Conservation (phyloP, 1,140 invertebrate genomes). For the Ostrea edulis region DNA sequence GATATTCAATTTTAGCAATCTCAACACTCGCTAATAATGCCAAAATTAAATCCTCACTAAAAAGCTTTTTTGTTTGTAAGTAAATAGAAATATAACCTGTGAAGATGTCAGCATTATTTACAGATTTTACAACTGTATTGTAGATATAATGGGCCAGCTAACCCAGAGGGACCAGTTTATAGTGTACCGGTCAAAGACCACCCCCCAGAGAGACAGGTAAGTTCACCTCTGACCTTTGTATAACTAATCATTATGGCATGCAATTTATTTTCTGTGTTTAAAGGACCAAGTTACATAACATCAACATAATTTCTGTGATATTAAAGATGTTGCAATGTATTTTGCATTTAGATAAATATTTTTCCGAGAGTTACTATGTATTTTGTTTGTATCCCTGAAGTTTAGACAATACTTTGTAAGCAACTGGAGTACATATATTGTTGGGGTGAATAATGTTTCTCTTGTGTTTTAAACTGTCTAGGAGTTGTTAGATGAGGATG, state of each 20-base stretch:
- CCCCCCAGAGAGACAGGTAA: constrained; percentile 20
- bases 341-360: not conserved
- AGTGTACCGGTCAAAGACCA: constrained; percentile 23
- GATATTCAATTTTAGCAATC: too few relatives aligned
- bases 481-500: not conserved
- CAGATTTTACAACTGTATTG: not conserved
- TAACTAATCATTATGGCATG: not conserved
- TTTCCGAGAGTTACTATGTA: not conserved
- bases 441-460: not conserved
- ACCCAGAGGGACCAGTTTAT: constrained; percentile 28
- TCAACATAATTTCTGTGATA: not conserved
- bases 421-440: not conserved
- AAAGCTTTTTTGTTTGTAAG: too few relatives aligned
- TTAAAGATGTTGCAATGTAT: not conserved
- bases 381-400: not conserved
- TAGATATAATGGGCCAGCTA: constrained; percentile 27
- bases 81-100: not conserved
- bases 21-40: too few relatives aligned
- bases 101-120: not conserved
- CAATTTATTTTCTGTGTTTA: not conserved
- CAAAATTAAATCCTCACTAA: too few relatives aligned
- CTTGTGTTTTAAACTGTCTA: constrained; percentile 10
- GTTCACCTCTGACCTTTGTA: not conserved
- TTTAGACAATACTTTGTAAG: not conserved
- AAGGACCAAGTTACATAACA: not conserved